A percentile compares a stretch with the other conserved stretches of the same genome.
Conservation (phyloP, 2,113 vertebrate genomes). For the Bufo gargarizans region DNA sequence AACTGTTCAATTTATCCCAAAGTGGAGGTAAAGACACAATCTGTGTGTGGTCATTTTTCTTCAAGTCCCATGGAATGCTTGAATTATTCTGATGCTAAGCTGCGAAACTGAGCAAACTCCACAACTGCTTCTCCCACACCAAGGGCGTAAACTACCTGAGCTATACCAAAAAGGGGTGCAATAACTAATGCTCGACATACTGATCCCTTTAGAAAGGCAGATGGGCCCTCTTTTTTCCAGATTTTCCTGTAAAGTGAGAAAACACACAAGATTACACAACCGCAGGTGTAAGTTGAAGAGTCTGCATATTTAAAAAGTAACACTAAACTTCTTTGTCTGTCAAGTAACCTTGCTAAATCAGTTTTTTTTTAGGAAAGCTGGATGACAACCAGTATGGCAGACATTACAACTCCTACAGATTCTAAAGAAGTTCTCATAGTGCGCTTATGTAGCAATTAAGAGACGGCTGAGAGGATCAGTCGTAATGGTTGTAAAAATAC, state of each 20-base stretch:
- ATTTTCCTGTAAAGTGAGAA: constrained; percentile 72
- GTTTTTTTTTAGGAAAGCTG: too few relatives aligned
- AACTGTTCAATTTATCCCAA: not conserved
- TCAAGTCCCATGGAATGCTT: constrained; percentile 13
- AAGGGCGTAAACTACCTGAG: constrained; percentile 79
- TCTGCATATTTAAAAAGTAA: too few relatives aligned
- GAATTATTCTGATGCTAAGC: constrained; percentile 68
- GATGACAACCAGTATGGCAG: too few relatives aligned
- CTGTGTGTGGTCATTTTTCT: not conserved
- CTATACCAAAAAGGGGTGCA: constrained; percentile 83
- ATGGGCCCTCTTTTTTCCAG: constrained; percentile 76
- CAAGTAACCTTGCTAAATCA: too few relatives aligned
- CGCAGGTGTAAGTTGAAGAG: not conserved
- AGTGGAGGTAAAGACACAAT: not conserved
- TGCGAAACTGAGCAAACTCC: constrained; percentile 71
- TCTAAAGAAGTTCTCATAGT: too few relatives aligned
- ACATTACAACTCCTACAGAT: too few relatives aligned
- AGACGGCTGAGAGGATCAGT: too few relatives aligned
- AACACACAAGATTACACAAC: not conserved
- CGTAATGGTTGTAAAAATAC: too few relatives aligned
- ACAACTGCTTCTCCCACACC: constrained; percentile 80
- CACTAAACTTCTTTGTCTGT: too few relatives aligned
- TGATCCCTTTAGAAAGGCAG: constrained; percentile 79
- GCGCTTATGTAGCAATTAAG: too few relatives aligned
- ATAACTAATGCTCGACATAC: constrained; percentile 80